Base-by-base conservation (phyloP, 23 tunicate genomes). In the Diplosoma virens region DNA sequence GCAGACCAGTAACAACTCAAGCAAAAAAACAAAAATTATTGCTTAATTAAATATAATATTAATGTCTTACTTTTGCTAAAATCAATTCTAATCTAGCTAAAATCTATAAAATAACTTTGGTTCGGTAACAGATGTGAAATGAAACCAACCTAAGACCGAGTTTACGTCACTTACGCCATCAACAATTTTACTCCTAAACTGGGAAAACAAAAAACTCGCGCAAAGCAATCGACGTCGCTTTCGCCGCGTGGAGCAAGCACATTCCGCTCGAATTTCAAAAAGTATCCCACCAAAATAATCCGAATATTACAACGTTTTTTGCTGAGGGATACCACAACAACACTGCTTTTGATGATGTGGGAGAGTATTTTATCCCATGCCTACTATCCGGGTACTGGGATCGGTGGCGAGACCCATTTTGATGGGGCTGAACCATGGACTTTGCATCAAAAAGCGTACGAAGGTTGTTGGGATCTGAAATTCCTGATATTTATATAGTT, bases 331-430 rank as follows among this genome's bases (percentile, higher is more conserved):
- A 66, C 61, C 99, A 94, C 58, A 84, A 77, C 74, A 83, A 88
- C 68, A 82, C 99, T 7, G 85, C 94, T 14, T 94, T 94, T 63
- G 99, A 94, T 52, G 99, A 95, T 35, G 48, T n/a, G 18, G 99
- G 99, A 0, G 94, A 87, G n/a, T 94, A 85, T 52, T 58, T 84
- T 94, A 16, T 95, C 99, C 30, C 99, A 94, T 64, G 99, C 99
- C 21, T 94, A 63, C 58, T 94, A 94, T 77, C 99, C 99, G 1
- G 95, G 95, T 1, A 68, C 86, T 11, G 95, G 87, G 1, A 83
- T 94, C 0, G 99, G 99, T 0, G 99, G 99, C 4, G 99, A 94
- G 47, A 94, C 99, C 0, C 99, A 94, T 47, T 94, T 94, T 79
- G 99, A 94, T 37, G 79, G 61, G 0, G 90, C 94, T 23, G 99